Conservation (phyloP, 2,888 invertebrate species). For the Byasa hedistus region DNA sequence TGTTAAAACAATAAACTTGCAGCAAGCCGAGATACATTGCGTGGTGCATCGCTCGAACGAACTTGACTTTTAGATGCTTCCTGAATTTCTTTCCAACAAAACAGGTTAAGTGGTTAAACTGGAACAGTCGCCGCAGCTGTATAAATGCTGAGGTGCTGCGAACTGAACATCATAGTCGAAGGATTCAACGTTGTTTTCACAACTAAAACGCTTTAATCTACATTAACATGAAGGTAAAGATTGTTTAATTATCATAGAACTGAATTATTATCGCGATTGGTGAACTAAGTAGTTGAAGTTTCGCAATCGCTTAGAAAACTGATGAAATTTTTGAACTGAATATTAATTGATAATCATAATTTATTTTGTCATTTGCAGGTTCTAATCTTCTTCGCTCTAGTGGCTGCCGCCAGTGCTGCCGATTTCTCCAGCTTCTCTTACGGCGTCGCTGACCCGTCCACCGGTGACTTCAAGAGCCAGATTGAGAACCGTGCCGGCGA, state of each 20-base stretch:
- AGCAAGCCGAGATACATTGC: conserved; percentile 41
- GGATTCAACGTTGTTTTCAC: conserved; percentile 61
- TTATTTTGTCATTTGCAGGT: conserved; percentile 45
- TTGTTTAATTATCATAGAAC: background rate
- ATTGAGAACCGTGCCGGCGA: conserved; percentile 71
- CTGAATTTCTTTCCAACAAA: conserved; percentile 62
- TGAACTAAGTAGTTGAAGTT: background rate
- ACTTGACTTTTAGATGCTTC: conserved; percentile 74
- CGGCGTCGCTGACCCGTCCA: conserved; percentile 77
- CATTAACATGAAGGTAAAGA: conserved; percentile 69
- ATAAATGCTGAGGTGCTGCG: conserved; percentile 49
- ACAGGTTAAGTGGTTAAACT: conserved; percentile 41
- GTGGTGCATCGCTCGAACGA: conserved; percentile 57
- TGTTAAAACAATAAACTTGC: conserved; percentile 29
- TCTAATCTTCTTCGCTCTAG: conserved; percentile 55
- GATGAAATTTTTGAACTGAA: no score
- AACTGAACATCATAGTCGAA: conserved; percentile 53
- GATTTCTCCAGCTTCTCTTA: conserved; percentile 74
- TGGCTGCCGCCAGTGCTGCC: conserved; percentile 46
- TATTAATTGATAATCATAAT: no score
- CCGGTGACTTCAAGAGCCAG: conserved; percentile 79
- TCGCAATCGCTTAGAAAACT: no score
- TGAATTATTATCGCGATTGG: no score
- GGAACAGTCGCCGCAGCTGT: conserved; percentile 49
- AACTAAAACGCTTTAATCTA: conserved; percentile 39